Conservation (phyloP, 1,140 invertebrate species). For the Atta cephalotes region DNA sequence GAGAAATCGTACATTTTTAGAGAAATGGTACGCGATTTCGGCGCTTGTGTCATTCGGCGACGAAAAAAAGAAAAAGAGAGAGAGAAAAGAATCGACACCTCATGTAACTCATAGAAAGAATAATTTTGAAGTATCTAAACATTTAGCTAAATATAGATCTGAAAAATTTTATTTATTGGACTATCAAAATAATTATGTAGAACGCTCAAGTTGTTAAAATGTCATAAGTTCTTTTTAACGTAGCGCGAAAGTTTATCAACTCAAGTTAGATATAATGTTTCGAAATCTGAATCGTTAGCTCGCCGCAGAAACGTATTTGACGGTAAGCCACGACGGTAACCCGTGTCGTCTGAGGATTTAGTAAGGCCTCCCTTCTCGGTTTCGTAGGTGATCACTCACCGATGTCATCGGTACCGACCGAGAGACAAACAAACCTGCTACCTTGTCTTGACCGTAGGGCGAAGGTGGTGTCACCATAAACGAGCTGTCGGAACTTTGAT, state of each 20-base stretch:
- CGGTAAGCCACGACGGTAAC: conserved; percentile 71
- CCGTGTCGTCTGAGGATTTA: conserved; percentile 78
- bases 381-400: conserved; percentile 76
- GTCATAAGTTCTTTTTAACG: not conserved
- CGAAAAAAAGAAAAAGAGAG: not conserved
- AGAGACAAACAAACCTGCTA: conserved; percentile 72
- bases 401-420: conserved; percentile 50
- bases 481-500: conserved; percentile 68
- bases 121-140: no score
- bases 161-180: no score
- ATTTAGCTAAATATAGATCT: no score
- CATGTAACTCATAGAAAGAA: not conserved
- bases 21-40: not conserved
- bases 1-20: conserved; percentile 18
- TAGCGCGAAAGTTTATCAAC: not conserved
- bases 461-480: conserved; percentile 56
- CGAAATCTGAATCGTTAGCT: not conserved
- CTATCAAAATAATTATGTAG: no score
- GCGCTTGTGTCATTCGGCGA: not conserved
- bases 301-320: conserved; percentile 31
- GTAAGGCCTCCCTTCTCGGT: conserved; percentile 70
- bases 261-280: not conserved
- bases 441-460: conserved; percentile 60
- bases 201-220: no score
- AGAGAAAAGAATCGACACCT: not conserved